Conservation (phyloP, 2,113 vertebrate genomes). For the Scopus umbretta region DNA sequence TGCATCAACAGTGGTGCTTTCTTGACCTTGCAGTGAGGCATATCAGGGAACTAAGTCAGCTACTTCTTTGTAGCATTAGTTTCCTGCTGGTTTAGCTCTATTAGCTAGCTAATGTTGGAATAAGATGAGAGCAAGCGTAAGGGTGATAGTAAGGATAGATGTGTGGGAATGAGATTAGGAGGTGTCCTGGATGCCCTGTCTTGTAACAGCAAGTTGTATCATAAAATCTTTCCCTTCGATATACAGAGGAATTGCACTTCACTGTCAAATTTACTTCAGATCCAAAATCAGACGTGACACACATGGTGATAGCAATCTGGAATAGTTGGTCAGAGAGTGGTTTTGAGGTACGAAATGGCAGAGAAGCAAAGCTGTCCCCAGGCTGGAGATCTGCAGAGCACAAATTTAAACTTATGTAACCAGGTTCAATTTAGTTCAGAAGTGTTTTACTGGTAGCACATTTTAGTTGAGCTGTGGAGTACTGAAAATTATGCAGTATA, state of each 20-base stretch:
- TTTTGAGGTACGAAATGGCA: not conserved
- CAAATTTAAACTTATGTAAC: not conserved
- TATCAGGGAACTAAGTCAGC: not conserved
- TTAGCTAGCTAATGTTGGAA: not conserved
- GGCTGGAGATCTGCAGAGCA: not conserved
- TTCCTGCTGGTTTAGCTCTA: not conserved
- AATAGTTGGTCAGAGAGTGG: not conserved
- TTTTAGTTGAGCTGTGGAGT: conserved; percentile 7
- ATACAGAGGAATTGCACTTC: not conserved
- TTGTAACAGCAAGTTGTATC: not conserved
- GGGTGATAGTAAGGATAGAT: not conserved
- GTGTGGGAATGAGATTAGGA: not conserved
- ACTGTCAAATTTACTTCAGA: not conserved
- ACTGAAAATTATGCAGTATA: not conserved
- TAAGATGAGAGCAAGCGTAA: not conserved
- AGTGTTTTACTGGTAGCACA: not conserved
- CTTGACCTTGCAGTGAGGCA: not conserved
- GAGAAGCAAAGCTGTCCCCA: not conserved
- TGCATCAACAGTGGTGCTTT: not conserved
- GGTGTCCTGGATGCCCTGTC: not conserved
- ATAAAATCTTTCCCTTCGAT: not conserved
- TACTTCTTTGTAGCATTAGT: not conserved
- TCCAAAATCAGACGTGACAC: not conserved
- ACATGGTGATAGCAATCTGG: not conserved
- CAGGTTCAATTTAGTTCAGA: conserved; percentile 3